phyloP scores from a whole-genome alignment of 2,797 vertebrate genomes.

The Nannoperca obscura region DNA sequence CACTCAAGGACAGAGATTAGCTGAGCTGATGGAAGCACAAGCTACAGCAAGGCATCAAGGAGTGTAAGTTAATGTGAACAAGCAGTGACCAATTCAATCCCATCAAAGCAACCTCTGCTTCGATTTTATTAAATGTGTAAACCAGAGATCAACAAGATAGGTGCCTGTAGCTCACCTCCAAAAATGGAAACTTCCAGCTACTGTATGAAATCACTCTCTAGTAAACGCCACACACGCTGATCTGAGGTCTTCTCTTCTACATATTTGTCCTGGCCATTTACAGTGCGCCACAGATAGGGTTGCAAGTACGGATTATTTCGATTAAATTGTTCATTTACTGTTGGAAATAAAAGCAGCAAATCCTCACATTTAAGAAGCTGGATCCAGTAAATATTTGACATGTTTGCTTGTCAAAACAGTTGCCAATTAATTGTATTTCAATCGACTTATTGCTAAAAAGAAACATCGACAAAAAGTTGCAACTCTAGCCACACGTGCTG shows the following conservation, averaged over 20 bases:
- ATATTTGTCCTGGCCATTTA: background rate
- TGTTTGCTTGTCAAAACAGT: no score
- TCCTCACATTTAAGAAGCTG: no score
- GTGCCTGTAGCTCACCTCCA: background rate
- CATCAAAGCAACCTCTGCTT: conserved; percentile 21
- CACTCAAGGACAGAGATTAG: conserved; percentile 67
- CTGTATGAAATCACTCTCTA: background rate
- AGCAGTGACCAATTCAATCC: background rate
- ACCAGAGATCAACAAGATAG: conserved; percentile 3
- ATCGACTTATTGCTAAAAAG: no score
- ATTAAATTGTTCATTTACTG: no score
- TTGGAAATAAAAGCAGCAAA: no score
- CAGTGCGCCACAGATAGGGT: background rate
- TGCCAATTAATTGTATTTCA: no score
- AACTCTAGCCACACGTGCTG: background rate
- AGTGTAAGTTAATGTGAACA: conserved; percentile 33
- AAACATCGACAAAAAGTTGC: no score
- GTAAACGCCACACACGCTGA: conserved; percentile 9
- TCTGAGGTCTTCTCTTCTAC: background rate
- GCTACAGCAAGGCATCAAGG: conserved; percentile 16
- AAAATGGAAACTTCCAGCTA: background rate
- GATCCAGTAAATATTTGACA: no score
- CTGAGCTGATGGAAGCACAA: conserved; percentile 25
- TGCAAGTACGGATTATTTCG: no score
- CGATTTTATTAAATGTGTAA: conserved; percentile 20